Base-by-base conservation (phyloP, 2,888 invertebrate genomes). In the Eumacrocentrus americanus region DNA sequence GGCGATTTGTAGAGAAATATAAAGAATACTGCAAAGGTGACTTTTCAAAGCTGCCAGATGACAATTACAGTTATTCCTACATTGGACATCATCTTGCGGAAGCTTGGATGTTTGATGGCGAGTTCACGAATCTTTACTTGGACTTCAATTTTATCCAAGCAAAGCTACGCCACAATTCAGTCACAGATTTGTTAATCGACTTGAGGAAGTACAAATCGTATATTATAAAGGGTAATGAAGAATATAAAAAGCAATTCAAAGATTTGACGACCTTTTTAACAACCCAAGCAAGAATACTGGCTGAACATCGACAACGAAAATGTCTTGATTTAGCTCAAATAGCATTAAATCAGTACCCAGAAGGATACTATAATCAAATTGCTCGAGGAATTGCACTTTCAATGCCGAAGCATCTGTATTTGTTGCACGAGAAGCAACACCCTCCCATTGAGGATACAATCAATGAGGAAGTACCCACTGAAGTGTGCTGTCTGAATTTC, bases 11-110 rank as follows among this genome's bases (percentile, higher is more conserved):
- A 3, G 81, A 83, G 12, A 85, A 84, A 54, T 91, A 90, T 71
- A 73, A 82, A 11, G 82, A 82, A 62, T 79, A 78, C 14, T 85
- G 84, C 46, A 72, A 80, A 0, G 76, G 80, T 5, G 83, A 85
- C 67, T 84, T 84, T 22, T 82, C 86, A 1, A 84, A 86, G 59
- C 83, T 91, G 14, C 86, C 87, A 0, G 84, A 89, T 63, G 91
- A 91, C 72, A 89, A 89, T 48, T 91, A 91, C 71, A 89, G 90
- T 69, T 87, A 87, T 9, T 88, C 85, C 34, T 90, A 89, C 71
- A 84, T 91, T 51, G 91, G 89, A 0, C 87, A 90, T 72, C 91
- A 91, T 77, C 81, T 91, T 60, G 82, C 84, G 60, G 80, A 84
- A 66, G 87, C 89, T 1, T 77, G 82, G 23, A 69, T 81, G 66